phyloP scores from a whole-genome alignment of 2,888 invertebrate species.

The Smittia aterrima region DNA sequence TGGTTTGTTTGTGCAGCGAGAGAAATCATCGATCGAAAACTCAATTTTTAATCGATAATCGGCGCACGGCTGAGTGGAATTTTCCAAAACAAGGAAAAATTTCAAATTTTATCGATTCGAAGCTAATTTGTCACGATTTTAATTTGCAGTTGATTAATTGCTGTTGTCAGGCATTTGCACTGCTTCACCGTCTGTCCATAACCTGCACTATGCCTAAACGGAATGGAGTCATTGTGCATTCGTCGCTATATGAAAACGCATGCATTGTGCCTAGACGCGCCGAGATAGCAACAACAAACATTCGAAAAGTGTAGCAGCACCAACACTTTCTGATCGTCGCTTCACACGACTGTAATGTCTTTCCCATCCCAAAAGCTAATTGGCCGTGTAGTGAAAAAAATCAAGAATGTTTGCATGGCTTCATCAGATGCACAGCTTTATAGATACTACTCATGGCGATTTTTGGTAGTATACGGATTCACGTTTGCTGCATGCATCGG shows the following conservation, averaged over 20 bases:
- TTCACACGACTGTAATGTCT: not conserved
- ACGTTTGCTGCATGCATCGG: not conserved
- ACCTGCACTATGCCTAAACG: not conserved
- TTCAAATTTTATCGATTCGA: not conserved
- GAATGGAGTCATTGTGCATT: not conserved
- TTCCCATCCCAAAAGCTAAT: conserved; percentile 18
- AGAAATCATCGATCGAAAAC: not conserved
- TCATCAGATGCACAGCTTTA: not conserved
- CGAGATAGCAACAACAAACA: not conserved
- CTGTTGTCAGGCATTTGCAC: not conserved
- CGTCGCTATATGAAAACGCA: conserved; percentile 16
- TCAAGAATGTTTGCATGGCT: not conserved
- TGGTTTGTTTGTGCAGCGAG: not conserved
- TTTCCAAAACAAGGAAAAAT: not conserved
- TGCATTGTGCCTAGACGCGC: conserved; percentile 7
- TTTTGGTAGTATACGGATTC: conserved; percentile 13
- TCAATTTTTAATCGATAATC: not conserved
- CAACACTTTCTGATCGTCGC: not conserved
- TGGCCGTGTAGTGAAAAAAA: not conserved
- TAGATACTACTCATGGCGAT: not conserved
- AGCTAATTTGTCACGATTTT: not conserved
- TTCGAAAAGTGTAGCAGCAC: conserved; percentile 20
- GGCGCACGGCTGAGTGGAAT: not conserved
- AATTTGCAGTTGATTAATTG: conserved; percentile 39
- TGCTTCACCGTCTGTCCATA: not conserved